These are phyloP conservation scores for Aurelia aurita DNA, from an alignment of 30 jellyfish, hydroid and myxozoan species.

Conservation along the genomic window DNA sequence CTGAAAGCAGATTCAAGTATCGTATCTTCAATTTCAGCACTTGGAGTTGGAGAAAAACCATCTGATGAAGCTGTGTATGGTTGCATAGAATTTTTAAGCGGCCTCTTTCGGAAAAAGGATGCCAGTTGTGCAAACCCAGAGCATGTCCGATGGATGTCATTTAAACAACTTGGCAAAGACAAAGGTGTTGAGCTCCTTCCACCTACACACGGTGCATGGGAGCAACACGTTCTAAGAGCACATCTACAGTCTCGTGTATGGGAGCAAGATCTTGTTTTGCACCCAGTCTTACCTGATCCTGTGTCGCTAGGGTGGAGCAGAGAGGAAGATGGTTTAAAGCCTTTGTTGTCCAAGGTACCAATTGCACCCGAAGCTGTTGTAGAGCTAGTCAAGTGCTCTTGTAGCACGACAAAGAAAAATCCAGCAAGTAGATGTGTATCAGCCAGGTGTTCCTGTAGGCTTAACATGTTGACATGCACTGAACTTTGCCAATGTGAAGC, in stretches of 20 bases:
- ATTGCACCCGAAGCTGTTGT: slow-evolving; percentile 23
- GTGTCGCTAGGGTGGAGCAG: slow-evolving; percentile 6
- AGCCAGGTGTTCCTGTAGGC: too few species aligned
- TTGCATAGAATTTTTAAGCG: slow-evolving; percentile 21
- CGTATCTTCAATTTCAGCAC: slow-evolving; percentile 1
- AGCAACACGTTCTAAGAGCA: slow-evolving; percentile 16
- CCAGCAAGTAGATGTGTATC: too few species aligned
- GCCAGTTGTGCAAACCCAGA: slow-evolving; percentile 15
- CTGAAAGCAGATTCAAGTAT: too few species aligned
- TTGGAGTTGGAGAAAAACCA: slow-evolving; percentile 23
- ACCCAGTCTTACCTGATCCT: too few species aligned
- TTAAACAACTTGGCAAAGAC: slow-evolving; percentile 36
- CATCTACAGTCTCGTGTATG: neutral
- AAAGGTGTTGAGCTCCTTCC: slow-evolving; percentile 40
- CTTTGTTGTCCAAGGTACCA: slow-evolving; percentile 35
- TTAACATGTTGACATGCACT: too few species aligned
- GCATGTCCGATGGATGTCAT: slow-evolving; percentile 10
- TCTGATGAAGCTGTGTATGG: slow-evolving; percentile 12
- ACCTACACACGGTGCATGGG: slow-evolving; percentile 14
- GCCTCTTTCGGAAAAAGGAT: slow-evolving; percentile 33
- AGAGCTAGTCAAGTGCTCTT: slow-evolving; percentile 24
- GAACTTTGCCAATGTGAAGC: too few species aligned
- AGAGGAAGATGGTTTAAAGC: slow-evolving; percentile 12
- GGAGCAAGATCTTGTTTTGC: too few species aligned
- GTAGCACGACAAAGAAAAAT: slow-evolving; percentile 19